Evolutionary conservation across 2,113 vertebrate species (phyloP).

Genomic region (Typhlomys cinereus): DNA sequence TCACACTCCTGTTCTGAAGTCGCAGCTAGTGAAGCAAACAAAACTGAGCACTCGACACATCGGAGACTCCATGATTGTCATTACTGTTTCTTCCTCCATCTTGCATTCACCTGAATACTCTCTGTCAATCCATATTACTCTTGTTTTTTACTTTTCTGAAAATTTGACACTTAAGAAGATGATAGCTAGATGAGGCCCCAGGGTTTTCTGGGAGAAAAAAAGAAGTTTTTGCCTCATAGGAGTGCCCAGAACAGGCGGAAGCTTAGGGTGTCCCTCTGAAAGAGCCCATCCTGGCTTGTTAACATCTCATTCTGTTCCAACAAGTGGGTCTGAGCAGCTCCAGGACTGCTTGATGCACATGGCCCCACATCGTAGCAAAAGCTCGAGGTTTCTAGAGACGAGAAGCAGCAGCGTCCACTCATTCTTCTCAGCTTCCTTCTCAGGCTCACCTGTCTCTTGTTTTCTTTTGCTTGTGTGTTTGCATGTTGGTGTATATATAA

Average conservation of each 20-base stretch:
- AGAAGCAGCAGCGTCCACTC: too few relatives aligned
- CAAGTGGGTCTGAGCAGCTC: background rate
- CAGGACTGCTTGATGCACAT: too few relatives aligned
- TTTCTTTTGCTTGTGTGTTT: background rate
- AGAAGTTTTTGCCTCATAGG: background rate
- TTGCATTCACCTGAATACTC: background rate
- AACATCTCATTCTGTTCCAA: background rate
- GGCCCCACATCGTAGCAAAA: too few relatives aligned
- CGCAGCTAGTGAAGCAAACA: background rate
- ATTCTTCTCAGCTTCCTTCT: background rate
- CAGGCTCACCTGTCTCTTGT: background rate
- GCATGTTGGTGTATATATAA: background rate
- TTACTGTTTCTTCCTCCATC: conserved; percentile 1
- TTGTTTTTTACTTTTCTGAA: conserved; percentile 45
- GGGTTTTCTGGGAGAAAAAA: background rate
- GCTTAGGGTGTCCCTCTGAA: background rate
- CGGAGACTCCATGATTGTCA: background rate
- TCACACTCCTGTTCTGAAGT: background rate
- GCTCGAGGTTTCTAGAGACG: too few relatives aligned
- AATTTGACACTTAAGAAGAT: conserved; percentile 4
- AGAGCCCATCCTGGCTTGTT: background rate
- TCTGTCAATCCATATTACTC: background rate
- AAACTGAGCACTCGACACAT: background rate
- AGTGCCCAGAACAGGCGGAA: background rate
- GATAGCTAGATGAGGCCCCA: background rate